Evolutionary conservation across 2,797 vertebrate species (phyloP).

Genomic region (Miichthys miiuy): DNA sequence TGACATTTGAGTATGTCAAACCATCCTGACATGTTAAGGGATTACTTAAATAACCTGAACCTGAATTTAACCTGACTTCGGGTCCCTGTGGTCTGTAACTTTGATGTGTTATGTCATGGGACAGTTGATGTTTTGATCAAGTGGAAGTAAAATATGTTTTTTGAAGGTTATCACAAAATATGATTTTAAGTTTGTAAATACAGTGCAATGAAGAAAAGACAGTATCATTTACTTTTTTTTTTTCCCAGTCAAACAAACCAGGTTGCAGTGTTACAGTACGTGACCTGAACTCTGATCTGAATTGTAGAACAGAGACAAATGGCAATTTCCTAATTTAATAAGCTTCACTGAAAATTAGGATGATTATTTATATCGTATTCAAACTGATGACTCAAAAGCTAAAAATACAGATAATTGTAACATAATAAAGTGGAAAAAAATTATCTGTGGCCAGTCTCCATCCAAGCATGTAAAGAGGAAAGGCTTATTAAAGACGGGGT

Average conservation of each 20-base stretch:
- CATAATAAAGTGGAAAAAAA: slow-evolving; percentile 5
- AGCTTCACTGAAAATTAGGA: slow-evolving; percentile 4
- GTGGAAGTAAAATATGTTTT: background rate
- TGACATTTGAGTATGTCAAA: slow-evolving; percentile 8
- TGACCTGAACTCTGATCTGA: slow-evolving; percentile 3
- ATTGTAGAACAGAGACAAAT: slow-evolving; percentile 2
- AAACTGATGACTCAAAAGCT: background rate
- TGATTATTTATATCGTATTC: slow-evolving; percentile 8
- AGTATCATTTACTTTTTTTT: background rate
- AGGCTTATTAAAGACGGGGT: slow-evolving; percentile 35
- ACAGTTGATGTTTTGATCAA: background rate
- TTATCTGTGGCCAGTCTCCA: slow-evolving; percentile 8
- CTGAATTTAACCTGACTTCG: background rate
- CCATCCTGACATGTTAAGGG: background rate
- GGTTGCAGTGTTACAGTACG: background rate
- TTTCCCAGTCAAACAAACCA: background rate
- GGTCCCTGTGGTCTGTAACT: background rate
- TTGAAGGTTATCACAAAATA: background rate
- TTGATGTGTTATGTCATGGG: background rate
- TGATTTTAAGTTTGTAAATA: slow-evolving; percentile 4
- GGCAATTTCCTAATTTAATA: slow-evolving; percentile 11
- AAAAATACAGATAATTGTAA: slow-evolving; percentile 29
- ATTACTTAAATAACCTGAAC: background rate
- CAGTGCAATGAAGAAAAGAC: background rate
- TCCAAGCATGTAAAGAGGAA: slow-evolving; percentile 20